Percentiles rank a stretch among this genome's conserved stretches.
Evolutionary conservation across 2,888 invertebrate species (phyloP).

Genomic region (Kryphioiulus occultus): DNA sequence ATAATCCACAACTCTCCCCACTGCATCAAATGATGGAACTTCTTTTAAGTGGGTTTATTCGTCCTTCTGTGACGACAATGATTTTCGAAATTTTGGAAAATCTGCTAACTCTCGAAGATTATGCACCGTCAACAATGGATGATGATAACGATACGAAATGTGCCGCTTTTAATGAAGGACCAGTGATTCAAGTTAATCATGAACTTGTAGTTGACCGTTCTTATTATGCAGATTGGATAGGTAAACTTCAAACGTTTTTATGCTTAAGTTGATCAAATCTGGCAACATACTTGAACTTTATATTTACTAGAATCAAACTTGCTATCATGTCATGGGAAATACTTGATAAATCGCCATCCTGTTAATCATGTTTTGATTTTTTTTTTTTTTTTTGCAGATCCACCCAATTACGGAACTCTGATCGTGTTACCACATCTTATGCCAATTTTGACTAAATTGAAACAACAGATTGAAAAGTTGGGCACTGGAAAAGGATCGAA

Average conservation of each 20-base stretch:
- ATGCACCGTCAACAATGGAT: slow-evolving; percentile 56
- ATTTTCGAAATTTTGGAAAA: slow-evolving; percentile 79
- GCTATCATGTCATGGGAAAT: no score
- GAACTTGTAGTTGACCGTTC: background rate
- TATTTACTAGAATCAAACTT: no score
- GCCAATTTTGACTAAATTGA: slow-evolving; percentile 68
- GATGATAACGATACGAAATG: background rate
- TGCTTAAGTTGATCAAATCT: background rate
- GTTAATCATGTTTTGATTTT: slow-evolving; percentile 53
- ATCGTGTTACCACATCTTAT: slow-evolving; percentile 78
- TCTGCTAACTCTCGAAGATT: slow-evolving; percentile 72
- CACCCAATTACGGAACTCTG: slow-evolving; percentile 74
- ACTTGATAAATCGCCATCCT: no score
- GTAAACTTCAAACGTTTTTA: background rate
- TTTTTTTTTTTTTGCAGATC: slow-evolving; percentile 62
- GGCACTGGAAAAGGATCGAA: background rate
- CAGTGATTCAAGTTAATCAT: slow-evolving; percentile 57
- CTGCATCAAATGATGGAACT: slow-evolving; percentile 76
- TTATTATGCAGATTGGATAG: background rate
- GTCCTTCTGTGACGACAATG: slow-evolving; percentile 71
- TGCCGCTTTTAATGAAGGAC: slow-evolving; percentile 55
- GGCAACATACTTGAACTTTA: background rate
- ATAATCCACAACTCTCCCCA: slow-evolving; percentile 66
- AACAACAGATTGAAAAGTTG: slow-evolving; percentile 45
- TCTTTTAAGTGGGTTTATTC: slow-evolving; percentile 74